Evolutionary conservation across 2,888 invertebrate species (phyloP).

Genomic region (Cordilura impudica): DNA sequence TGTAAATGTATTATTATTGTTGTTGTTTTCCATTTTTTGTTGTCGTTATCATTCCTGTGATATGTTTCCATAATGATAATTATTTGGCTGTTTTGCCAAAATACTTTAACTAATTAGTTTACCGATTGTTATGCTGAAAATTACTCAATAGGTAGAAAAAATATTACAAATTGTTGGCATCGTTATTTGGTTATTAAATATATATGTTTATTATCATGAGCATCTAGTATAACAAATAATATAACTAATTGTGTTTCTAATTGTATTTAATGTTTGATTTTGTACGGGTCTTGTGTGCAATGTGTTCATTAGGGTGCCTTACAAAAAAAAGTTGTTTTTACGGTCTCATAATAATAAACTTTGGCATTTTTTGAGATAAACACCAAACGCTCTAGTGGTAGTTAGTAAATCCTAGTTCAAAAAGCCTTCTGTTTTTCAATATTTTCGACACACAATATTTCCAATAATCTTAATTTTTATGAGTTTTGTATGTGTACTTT

Average conservation of each 20-base stretch:
- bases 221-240: slow-evolving; percentile 2
- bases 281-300: not conserved
- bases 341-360: too few species aligned
- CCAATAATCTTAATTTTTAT: too few species aligned
- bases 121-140: slow-evolving; percentile 35
- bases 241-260: not conserved
- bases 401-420: too few species aligned
- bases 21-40: slow-evolving; percentile 16
- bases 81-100: slow-evolving; percentile 49
- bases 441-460: too few species aligned
- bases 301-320: too few species aligned
- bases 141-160: slow-evolving; percentile 20
- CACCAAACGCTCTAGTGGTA: too few species aligned
- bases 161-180: too few species aligned
- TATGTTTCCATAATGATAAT: slow-evolving; percentile 45
- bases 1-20: slow-evolving; percentile 17
- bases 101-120: slow-evolving; percentile 56
- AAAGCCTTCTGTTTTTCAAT: too few species aligned
- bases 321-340: too few species aligned
- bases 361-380: too few species aligned
- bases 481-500: not conserved
- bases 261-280: not conserved
- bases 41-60: slow-evolving; percentile 38
- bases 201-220: slow-evolving; percentile 37
- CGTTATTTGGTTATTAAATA: too few species aligned